Evolutionary conservation across 2,113 vertebrate species (phyloP).

Genomic region (Engraulis encrasicolus): DNA sequence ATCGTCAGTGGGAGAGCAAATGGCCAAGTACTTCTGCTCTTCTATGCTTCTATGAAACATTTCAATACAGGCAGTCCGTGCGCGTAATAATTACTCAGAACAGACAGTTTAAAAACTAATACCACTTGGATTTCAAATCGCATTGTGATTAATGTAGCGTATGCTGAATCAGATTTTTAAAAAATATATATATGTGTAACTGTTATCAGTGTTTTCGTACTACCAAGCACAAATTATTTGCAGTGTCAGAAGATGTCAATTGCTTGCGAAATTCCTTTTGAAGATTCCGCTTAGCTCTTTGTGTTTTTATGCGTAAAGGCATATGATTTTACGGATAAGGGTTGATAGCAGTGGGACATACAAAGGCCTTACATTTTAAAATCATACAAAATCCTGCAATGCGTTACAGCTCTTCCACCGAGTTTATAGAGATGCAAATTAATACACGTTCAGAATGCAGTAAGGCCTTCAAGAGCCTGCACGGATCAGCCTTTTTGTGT

Average conservation of each 20-base stretch:
- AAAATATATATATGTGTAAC: neutral
- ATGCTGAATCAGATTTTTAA: too few species aligned
- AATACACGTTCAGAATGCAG: neutral
- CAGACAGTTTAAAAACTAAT: neutral
- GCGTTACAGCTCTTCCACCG: neutral
- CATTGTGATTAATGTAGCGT: neutral
- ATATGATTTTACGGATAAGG: neutral
- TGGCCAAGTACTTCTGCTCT: conserved; percentile 43
- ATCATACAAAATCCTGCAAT: neutral
- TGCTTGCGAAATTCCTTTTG: neutral
- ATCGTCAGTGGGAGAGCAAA: conserved; percentile 46
- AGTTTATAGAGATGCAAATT: neutral
- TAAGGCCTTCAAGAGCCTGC: neutral
- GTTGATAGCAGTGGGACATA: neutral
- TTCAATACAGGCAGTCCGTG: conserved; percentile 27
- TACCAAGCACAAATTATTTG: neutral
- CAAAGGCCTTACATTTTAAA: neutral
- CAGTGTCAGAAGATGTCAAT: neutral
- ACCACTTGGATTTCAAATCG: neutral
- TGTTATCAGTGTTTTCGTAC: neutral
- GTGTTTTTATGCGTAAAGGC: neutral
- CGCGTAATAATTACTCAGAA: neutral
- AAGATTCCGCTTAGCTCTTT: neutral
- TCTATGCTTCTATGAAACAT: conserved; percentile 27
- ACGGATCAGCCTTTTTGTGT: neutral